A percentile compares a stretch with the other conserved stretches of the same genome.
These are phyloP conservation scores for Myiopsitta monachus DNA, from an alignment of 2,113 vertebrate genomes.

Conservation along the genomic window DNA sequence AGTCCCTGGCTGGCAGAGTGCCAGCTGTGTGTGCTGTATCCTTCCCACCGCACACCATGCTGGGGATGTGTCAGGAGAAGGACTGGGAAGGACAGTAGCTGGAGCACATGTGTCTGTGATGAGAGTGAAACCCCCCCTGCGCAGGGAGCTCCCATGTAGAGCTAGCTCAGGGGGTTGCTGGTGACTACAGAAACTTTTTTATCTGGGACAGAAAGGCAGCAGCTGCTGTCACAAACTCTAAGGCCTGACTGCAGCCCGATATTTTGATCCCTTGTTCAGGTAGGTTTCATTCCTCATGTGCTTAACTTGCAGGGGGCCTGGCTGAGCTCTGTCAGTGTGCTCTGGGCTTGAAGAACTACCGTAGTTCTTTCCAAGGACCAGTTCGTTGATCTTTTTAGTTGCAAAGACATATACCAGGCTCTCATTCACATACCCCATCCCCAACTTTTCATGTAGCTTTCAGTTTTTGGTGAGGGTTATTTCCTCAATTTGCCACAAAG, in stretches of 20 bases:
- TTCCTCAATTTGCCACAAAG: neutral
- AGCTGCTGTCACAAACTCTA: neutral
- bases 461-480: neutral
- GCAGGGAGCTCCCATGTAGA: neutral
- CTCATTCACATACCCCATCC: neutral
- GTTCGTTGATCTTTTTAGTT: neutral
- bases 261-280: neutral
- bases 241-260: neutral
- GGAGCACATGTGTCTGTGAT: neutral
- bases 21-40: neutral
- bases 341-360: neutral
- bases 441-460: neutral
- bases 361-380: neutral
- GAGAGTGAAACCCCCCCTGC: neutral
- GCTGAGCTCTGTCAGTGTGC: neutral
- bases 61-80: neutral
- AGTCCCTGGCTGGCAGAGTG: neutral
- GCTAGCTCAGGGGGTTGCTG: fast-evolving
- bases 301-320: neutral
- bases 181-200: neutral
- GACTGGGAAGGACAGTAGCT: neutral
- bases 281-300: neutral
- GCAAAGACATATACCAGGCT: neutral
- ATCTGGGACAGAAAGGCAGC: neutral
- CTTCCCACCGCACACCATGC: fast-evolving